phyloP scores from a whole-genome alignment of 2,113 vertebrate species.

The Nyctibius bracteatus region DNA sequence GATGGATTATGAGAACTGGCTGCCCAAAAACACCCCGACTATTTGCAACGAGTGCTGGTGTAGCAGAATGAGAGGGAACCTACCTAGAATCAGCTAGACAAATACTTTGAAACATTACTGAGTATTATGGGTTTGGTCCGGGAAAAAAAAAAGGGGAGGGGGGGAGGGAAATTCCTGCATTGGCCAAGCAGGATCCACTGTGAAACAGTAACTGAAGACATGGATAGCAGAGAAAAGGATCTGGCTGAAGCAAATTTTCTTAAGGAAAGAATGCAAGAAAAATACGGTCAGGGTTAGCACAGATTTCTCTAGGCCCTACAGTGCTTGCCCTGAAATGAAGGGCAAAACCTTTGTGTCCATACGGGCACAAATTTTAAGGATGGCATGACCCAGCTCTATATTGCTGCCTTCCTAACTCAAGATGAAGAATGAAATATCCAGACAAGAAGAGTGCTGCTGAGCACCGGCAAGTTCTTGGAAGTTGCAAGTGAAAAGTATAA shows the following conservation, averaged over 20 bases:
- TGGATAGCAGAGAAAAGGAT: background rate
- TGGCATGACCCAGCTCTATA: background rate
- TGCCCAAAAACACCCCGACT: background rate
- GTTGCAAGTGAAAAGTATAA: background rate
- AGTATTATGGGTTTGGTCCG: background rate
- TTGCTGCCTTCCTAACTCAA: background rate
- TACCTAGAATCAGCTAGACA: background rate
- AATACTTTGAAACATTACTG: background rate
- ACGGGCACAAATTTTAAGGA: background rate
- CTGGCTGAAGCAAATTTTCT: background rate
- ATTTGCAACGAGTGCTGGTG: background rate
- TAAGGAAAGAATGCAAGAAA: background rate
- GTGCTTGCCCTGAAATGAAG: background rate
- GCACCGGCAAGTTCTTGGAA: background rate
- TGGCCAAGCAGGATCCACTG: background rate
- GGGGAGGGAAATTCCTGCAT: background rate
- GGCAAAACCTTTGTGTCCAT: background rate
- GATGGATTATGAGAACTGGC: background rate
- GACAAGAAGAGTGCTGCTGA: background rate
- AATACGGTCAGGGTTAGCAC: background rate
- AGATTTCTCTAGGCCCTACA: background rate
- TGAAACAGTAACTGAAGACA: background rate
- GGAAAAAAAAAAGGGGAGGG: background rate
- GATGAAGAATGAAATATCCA: background rate
- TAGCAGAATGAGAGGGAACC: background rate